Conservation (phyloP, 2,888 invertebrate species). For the Heliconius cydno region DNA sequence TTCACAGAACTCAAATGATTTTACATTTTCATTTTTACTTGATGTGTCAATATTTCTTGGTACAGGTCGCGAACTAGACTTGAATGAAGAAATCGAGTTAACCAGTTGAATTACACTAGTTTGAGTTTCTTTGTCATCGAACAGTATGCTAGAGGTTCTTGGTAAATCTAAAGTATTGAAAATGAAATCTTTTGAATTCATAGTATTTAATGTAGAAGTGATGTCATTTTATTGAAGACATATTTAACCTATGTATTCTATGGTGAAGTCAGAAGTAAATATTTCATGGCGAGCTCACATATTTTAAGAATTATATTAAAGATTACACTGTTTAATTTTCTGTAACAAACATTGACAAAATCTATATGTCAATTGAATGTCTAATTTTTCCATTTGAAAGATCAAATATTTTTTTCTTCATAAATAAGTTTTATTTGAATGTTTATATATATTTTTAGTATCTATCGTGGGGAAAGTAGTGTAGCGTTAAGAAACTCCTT, state of each 20-base stretch:
- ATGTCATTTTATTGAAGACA: slow-evolving; percentile 15
- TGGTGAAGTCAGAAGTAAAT: not conserved
- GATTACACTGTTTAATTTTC: slow-evolving; percentile 42
- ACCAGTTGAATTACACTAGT: slow-evolving; percentile 49
- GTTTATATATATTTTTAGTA: not conserved
- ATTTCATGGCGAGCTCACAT: slow-evolving; percentile 12
- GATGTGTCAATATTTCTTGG: slow-evolving; percentile 37
- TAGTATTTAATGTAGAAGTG: slow-evolving; percentile 46
- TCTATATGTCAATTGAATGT: not conserved
- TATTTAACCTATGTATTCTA: not conserved
- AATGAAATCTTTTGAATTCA: slow-evolving; percentile 54
- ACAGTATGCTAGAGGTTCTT: slow-evolving; percentile 42
- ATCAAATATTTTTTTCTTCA: slow-evolving; percentile 1
- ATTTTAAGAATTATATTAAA: not conserved
- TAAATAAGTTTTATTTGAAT: slow-evolving; percentile 12
- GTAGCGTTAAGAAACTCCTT: not conserved
- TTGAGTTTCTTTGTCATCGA: slow-evolving; percentile 56
- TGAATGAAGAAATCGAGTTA: slow-evolving; percentile 37
- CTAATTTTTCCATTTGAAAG: slow-evolving; percentile 18
- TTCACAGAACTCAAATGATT: slow-evolving; percentile 55
- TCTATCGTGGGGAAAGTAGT: not conserved
- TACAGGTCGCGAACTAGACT: slow-evolving; percentile 38
- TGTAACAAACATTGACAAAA: slow-evolving; percentile 17
- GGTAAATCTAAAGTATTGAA: slow-evolving; percentile 47
- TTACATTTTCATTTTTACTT: slow-evolving; percentile 49